phyloP scores from a whole-genome alignment of 1,140 invertebrate genomes.

The Plodia interpunctella region DNA sequence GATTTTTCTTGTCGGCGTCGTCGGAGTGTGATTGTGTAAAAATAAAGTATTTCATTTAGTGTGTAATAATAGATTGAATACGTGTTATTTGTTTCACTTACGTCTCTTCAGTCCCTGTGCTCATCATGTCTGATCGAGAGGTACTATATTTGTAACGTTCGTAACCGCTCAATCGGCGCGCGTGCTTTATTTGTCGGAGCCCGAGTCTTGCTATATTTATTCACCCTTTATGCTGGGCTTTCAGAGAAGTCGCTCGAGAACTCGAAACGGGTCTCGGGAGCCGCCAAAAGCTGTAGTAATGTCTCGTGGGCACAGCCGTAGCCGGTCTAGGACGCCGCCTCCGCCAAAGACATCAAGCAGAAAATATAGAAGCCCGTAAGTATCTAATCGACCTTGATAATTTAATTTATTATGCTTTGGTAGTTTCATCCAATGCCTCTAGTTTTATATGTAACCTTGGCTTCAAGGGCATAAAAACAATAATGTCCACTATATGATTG shows the following conservation, averaged over 20 bases:
- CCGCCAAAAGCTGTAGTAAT: conserved; percentile 57
- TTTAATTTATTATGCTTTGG: neutral
- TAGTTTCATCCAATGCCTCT: conserved; percentile 4
- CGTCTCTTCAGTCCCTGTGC: conserved; percentile 37
- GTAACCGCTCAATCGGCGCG: conserved; percentile 32
- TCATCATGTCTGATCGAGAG: conserved; percentile 74
- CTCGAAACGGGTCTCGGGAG: conserved; percentile 70
- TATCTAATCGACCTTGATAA: conserved; percentile 17
- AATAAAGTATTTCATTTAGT: conserved; percentile 39
- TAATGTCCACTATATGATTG: neutral
- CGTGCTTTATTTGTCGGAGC: conserved; percentile 48
- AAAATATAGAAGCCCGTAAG: conserved; percentile 70
- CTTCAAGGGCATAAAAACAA: conserved; percentile 39
- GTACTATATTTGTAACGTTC: conserved; percentile 60
- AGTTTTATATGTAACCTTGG: conserved; percentile 38
- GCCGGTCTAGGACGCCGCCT: conserved; percentile 70
- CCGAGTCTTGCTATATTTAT: conserved; percentile 31
- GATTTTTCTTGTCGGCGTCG: conserved; percentile 29
- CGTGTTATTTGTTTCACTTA: conserved; percentile 44
- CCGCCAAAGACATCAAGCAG: conserved; percentile 64
- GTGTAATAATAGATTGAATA: conserved; percentile 56
- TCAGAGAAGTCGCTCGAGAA: conserved; percentile 73
- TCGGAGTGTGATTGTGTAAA: conserved; percentile 36
- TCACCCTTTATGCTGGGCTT: conserved; percentile 36
- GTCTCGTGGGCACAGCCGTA: conserved; percentile 70